These are phyloP conservation scores for Mirounga angustirostris DNA, from an alignment of 2,113 vertebrate genomes.

Conservation along the genomic window DNA sequence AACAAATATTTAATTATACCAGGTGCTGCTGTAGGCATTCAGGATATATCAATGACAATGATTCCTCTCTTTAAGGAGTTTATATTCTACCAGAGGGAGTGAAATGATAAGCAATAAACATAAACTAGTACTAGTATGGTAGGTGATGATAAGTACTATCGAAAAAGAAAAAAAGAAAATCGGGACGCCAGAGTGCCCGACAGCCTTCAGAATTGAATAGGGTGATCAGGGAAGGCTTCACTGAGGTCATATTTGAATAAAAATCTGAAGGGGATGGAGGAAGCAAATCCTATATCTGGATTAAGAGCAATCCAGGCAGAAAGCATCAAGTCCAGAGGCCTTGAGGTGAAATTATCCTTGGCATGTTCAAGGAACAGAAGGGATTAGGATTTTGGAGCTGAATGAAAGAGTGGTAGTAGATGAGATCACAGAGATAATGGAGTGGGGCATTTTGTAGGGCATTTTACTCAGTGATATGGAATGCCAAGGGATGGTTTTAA, in stretches of 20 bases:
- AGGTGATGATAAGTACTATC: neutral
- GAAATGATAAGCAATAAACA: neutral
- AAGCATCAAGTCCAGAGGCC: neutral
- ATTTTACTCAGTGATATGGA: neutral
- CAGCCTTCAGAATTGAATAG: neutral
- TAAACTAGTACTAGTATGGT: neutral
- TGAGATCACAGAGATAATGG: neutral
- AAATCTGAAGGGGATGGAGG: neutral
- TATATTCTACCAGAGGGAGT: neutral
- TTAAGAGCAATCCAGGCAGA: neutral
- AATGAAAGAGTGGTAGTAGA: neutral
- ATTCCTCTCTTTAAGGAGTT: neutral
- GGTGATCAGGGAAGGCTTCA: neutral
- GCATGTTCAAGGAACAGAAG: neutral
- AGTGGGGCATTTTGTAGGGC: neutral
- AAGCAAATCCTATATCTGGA: neutral
- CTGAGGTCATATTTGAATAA: neutral
- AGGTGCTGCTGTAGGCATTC: neutral
- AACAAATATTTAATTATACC: constrained; percentile 27
- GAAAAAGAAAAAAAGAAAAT: neutral
- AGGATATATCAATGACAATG: neutral
- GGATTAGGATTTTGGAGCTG: neutral
- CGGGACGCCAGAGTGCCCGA: neutral
- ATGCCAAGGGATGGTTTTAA: neutral
- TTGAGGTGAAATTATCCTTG: neutral